Evolutionary conservation across 2,797 vertebrate genomes (phyloP).

Genomic region (Pseudomugil gertrudae): DNA sequence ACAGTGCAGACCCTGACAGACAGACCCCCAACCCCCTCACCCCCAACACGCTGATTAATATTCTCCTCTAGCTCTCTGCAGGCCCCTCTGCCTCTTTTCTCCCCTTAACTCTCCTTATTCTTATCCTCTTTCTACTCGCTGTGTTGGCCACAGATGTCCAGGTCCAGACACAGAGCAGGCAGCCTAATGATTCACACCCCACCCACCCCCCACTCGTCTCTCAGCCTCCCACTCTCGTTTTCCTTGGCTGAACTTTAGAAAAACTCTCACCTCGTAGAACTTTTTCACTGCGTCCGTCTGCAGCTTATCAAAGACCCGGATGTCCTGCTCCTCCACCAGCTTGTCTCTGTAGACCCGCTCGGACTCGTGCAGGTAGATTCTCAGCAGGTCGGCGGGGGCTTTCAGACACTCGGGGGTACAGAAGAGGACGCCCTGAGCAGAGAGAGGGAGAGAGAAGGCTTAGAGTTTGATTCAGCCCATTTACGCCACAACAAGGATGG

Average conservation of each 20-base stretch:
- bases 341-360: conserved; percentile 92
- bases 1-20: conserved; percentile 75
- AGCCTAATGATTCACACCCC: conserved; percentile 66
- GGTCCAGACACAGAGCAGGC: conserved; percentile 62
- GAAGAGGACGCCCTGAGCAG: conserved; percentile 90
- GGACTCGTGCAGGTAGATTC: conserved; percentile 93
- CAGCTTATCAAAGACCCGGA: conserved; percentile 89
- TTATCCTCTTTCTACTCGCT: conserved; percentile 54
- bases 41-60: conserved; percentile 73
- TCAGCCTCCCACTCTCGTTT: conserved; percentile 34
- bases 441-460: conserved; percentile 4
- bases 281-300: conserved; percentile 88
- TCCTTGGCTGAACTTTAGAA: conserved; percentile 57
- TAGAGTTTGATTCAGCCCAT: too few relatives aligned
- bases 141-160: conserved; percentile 68
- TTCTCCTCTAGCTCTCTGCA: conserved; percentile 53
- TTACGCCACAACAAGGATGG: too few relatives aligned
- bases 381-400: conserved; percentile 86
- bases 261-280: conserved; percentile 85
- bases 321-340: conserved; percentile 90
- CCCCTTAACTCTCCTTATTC: conserved; percentile 27
- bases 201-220: background rate
- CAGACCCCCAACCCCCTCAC: conserved; percentile 40
- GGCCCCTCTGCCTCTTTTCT: conserved; percentile 1
- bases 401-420: conserved; percentile 87